phyloP scores from a whole-genome alignment of 2,113 vertebrate genomes.

The Vulpes ferrilata region DNA sequence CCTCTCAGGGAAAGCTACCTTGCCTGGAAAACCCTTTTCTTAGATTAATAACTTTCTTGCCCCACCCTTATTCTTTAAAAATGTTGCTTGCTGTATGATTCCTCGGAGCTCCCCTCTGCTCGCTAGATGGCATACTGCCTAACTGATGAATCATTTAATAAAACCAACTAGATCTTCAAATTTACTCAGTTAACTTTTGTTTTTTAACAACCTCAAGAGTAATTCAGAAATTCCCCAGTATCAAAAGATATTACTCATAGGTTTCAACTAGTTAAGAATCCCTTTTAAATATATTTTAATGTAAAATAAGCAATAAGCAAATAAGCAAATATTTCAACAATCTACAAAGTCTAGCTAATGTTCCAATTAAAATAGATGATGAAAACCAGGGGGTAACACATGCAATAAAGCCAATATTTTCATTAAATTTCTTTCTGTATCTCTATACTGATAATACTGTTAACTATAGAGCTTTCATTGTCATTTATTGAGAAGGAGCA shows the following conservation, averaged over 20 bases:
- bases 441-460: neutral
- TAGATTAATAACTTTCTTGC: neutral
- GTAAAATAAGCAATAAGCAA: neutral
- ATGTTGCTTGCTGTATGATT: neutral
- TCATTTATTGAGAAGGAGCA: neutral
- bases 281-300: neutral
- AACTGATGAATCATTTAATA: neutral
- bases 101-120: neutral
- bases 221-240: neutral
- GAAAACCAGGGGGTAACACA: neutral
- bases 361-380: neutral
- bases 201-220: conserved; percentile 14
- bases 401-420: neutral
- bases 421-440: neutral
- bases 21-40: neutral
- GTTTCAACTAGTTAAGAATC: conserved; percentile 29
- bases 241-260: neutral
- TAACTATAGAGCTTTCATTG: neutral
- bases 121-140: neutral
- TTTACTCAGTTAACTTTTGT: neutral
- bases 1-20: neutral
- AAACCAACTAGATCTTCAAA: neutral
- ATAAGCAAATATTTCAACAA: conserved; percentile 34
- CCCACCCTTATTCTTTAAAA: neutral
- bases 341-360: neutral